Percentiles rank a stretch among this genome's conserved stretches.
These are phyloP conservation scores for Enteromius fasciolatus DNA, from an alignment of 2,797 vertebrate species.

Conservation along the genomic window DNA sequence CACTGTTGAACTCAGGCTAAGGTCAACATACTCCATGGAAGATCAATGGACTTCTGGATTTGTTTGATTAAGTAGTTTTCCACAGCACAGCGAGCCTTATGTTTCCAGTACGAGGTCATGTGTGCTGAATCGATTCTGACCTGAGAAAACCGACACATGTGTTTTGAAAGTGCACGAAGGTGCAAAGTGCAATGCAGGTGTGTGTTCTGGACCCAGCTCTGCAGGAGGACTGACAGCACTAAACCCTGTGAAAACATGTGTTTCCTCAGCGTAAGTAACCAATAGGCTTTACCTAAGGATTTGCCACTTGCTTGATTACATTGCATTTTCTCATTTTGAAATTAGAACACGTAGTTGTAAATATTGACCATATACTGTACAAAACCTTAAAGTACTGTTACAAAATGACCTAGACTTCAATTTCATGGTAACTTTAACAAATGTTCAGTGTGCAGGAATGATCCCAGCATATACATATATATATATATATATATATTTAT, in stretches of 20 bases:
- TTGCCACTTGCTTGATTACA: not conserved
- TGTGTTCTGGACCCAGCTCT: not conserved
- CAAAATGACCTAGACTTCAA: not conserved
- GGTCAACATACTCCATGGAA: not conserved
- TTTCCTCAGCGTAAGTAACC: no score
- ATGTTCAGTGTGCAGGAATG: not conserved
- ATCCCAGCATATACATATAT: no score
- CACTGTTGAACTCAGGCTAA: not conserved
- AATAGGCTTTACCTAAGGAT: not conserved
- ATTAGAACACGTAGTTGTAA: not conserved
- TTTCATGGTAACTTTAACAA: not conserved
- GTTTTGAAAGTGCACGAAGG: constrained; percentile 3
- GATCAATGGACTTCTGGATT: constrained; percentile 1
- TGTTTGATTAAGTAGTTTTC: constrained; percentile 18
- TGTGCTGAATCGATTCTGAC: constrained; percentile 7
- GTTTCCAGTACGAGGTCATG: not conserved
- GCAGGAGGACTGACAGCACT: not conserved
- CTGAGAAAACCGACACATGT: constrained; percentile 13
- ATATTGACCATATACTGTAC: not conserved
- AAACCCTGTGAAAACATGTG: not conserved
- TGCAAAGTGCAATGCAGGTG: constrained; percentile 26
- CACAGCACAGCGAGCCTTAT: not conserved
- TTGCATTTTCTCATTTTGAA: not conserved
- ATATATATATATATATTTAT: no score
- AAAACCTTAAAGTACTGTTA: not conserved